phyloP scores from a whole-genome alignment of 64 coral and sea anemone species.

The Actinia tenebrosa region DNA sequence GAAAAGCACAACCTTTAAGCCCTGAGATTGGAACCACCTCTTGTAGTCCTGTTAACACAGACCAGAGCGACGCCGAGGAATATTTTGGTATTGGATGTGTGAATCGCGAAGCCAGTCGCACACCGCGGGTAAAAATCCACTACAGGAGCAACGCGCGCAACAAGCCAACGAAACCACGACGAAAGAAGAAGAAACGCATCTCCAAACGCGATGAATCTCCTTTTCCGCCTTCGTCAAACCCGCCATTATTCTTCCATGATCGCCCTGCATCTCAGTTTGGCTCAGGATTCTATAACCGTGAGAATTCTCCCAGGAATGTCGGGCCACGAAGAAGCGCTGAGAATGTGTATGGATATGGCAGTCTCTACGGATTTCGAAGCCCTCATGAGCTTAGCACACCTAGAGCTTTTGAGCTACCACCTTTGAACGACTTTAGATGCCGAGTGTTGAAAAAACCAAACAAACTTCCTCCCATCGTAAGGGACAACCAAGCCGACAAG shows the following conservation, averaged over 20 bases:
- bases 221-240: background rate
- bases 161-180: background rate
- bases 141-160: background rate
- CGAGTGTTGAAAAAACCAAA: background rate
- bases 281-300: background rate
- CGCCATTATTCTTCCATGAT: background rate
- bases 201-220: background rate
- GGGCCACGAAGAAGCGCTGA: conserved; percentile 5
- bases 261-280: conserved; percentile 4
- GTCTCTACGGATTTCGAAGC: background rate
- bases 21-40: background rate
- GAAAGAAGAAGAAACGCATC: conserved; percentile 29
- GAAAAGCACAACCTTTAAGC: conserved; percentile 1
- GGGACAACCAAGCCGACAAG: background rate
- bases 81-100: background rate
- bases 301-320: background rate
- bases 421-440: background rate
- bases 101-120: conserved; percentile 9
- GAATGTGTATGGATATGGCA: background rate
- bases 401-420: background rate
- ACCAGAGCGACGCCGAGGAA: conserved; percentile 28
- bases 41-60: conserved; percentile 17
- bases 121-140: background rate
- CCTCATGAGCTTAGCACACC: background rate
- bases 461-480: conserved; percentile 9